These are phyloP conservation scores for Rhagoletis zephyria DNA, from an alignment of 1,140 invertebrate genomes.

Conservation along the genomic window DNA sequence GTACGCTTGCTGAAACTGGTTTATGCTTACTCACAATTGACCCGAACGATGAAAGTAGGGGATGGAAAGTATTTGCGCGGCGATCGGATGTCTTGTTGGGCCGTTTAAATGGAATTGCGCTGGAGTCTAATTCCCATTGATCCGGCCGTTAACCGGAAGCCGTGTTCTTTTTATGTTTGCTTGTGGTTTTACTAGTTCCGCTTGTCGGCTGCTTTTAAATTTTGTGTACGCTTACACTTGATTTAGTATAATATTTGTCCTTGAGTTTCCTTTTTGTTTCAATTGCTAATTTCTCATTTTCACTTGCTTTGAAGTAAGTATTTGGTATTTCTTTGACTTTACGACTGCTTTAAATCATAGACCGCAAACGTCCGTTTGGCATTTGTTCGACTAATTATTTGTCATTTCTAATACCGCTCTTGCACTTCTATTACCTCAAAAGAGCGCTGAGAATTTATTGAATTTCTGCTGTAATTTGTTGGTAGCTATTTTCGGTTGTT, in stretches of 20 bases:
- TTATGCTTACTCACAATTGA: no score
- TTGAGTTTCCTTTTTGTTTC: neutral
- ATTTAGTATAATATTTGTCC: neutral
- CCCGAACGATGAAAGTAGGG: no score
- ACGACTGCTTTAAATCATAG: neutral
- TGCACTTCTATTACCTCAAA: no score
- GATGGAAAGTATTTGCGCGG: no score
- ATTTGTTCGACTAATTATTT: neutral
- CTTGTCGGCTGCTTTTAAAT: neutral
- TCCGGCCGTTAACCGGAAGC: slow-evolving; percentile 34
- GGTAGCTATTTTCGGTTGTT: neutral
- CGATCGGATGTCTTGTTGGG: no score
- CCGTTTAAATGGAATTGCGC: no score
- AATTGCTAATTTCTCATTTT: neutral
- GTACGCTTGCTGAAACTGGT: no score
- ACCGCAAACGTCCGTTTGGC: neutral
- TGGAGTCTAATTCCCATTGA: slow-evolving; percentile 10
- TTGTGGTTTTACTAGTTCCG: slow-evolving; percentile 41
- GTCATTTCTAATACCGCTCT: no score
- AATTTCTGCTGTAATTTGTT: neutral
- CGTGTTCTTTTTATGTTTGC: slow-evolving; percentile 8
- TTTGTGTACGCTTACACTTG: neutral
- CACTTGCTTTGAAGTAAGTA: no score
- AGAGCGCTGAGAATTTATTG: no score
- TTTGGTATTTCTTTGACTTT: neutral